Percentiles rank a stretch among this genome's conserved stretches.
Conservation (phyloP, 2,888 invertebrate species). For the Synergus umbraculus region DNA sequence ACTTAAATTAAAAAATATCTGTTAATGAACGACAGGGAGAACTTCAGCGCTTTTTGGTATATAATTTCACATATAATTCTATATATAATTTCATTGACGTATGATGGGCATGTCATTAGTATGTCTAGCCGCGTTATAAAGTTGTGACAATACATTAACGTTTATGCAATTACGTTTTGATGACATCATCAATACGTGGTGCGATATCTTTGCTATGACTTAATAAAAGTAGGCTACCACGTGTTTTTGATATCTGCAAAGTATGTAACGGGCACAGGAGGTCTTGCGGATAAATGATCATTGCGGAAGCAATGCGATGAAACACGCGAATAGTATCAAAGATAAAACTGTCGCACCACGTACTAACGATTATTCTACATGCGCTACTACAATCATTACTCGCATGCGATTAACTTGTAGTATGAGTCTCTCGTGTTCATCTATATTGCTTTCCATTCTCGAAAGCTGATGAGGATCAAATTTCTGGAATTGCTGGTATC, state of each 20-base stretch:
- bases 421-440: background rate
- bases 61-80: too few species aligned
- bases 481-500: background rate
- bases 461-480: background rate
- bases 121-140: background rate
- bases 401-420: conserved; percentile 9
- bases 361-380: background rate
- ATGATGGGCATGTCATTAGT: background rate
- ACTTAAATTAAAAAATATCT: background rate
- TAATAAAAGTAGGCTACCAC: conserved; percentile 5
- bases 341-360: conserved; percentile 9
- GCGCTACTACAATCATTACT: conserved; percentile 16
- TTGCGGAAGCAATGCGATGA: conserved; percentile 13
- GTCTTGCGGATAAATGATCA: background rate
- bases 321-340: background rate
- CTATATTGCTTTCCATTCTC: background rate
- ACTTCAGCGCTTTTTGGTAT: background rate
- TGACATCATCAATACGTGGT: conserved; percentile 2
- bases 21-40: background rate
- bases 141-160: background rate
- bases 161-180: conserved; percentile 3
- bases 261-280: conserved; percentile 13
- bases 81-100: background rate
- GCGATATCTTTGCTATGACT: background rate
- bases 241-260: conserved; percentile 19